Conservation (phyloP, 2,888 invertebrate genomes). For the Watsonalla cultraria region DNA sequence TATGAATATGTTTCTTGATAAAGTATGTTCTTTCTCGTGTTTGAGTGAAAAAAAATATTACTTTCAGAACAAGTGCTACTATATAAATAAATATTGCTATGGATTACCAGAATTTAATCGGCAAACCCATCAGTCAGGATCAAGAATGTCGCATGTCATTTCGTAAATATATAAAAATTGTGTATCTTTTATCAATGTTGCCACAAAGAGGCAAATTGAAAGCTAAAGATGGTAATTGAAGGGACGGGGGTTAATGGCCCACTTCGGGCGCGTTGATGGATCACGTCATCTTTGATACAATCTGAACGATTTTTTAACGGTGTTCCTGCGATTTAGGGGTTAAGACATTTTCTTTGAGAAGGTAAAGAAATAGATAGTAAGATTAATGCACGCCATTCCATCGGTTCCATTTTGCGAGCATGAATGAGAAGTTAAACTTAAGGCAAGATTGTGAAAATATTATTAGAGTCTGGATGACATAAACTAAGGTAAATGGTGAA, state of each 20-base stretch:
- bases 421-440: background rate
- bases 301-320: slow-evolving; percentile 45
- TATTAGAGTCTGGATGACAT: too few species aligned
- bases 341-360: background rate
- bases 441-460: too few species aligned
- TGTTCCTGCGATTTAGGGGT: slow-evolving; percentile 3
- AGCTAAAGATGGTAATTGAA: slow-evolving; percentile 75
- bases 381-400: background rate
- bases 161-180: slow-evolving; percentile 41
- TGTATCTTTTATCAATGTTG: slow-evolving; percentile 53
- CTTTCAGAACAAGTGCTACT: too few species aligned
- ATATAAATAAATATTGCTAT: background rate
- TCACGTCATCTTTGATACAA: slow-evolving; percentile 59
- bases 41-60: too few species aligned
- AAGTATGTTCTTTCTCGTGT: too few species aligned
- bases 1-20: too few species aligned
- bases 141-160: slow-evolving; percentile 19
- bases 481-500: too few species aligned
- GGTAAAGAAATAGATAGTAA: too few species aligned
- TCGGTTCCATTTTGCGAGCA: background rate
- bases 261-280: slow-evolving; percentile 64
- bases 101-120: background rate
- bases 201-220: slow-evolving; percentile 73
- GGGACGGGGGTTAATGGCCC: slow-evolving; percentile 68
- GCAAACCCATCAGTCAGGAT: slow-evolving; percentile 3